A percentile compares a stretch with the other conserved stretches of the same genome.
phyloP scores from a whole-genome alignment of 2,113 vertebrate genomes.

The Chaetops frenatus region DNA sequence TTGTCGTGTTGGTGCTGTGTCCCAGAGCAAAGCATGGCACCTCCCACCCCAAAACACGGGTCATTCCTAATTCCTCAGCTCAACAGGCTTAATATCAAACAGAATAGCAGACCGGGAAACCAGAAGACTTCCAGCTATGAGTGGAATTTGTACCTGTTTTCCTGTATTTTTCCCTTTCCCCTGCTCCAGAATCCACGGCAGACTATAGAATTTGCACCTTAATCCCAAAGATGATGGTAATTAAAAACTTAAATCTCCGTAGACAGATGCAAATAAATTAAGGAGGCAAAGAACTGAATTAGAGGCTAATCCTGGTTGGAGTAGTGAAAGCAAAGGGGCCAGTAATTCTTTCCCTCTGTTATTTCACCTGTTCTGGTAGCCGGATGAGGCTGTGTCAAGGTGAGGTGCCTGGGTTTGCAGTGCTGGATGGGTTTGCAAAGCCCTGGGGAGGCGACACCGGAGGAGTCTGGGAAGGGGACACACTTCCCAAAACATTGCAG shows the following conservation, averaged over 20 bases:
- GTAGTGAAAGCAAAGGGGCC: conserved; percentile 15
- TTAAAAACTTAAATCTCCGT: conserved; percentile 47
- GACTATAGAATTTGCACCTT: conserved; percentile 12
- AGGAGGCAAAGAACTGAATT: conserved; percentile 19
- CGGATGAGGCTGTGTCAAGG: accelerated
- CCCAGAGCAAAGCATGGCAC: background rate
- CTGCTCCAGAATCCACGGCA: background rate
- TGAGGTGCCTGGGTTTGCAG: background rate
- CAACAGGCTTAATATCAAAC: background rate
- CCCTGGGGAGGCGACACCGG: background rate
- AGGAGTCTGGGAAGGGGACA: background rate
- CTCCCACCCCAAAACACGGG: background rate
- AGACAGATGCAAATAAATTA: conserved; percentile 41
- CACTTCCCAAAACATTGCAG: background rate
- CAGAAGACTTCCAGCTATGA: background rate
- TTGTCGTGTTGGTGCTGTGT: accelerated
- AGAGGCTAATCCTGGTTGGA: conserved; percentile 5
- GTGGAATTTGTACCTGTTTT: background rate
- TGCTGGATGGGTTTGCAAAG: background rate
- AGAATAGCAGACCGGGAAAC: background rate
- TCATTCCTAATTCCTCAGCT: background rate
- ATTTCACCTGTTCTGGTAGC: conserved; percentile 2
- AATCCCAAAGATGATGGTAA: conserved; percentile 21
- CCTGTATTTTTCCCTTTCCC: background rate
- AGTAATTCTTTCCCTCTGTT: conserved; percentile 19